Evolutionary conservation across 1,140 invertebrate species (phyloP).

Genomic region (Brachionus rotundiformis): DNA sequence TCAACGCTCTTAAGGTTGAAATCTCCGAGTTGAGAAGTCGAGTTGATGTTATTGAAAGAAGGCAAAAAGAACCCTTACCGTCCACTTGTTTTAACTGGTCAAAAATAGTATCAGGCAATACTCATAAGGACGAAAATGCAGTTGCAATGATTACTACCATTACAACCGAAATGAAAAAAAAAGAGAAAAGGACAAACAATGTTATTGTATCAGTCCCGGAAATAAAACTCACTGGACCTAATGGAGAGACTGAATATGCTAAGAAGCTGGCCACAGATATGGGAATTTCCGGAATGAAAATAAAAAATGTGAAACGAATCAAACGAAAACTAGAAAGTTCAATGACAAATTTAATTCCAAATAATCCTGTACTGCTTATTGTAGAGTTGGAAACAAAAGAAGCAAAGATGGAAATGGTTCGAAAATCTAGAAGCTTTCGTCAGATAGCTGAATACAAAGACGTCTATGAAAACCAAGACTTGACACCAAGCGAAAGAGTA

Average conservation of each 20-base stretch:
- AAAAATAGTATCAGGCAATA: too few relatives aligned
- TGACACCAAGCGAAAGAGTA: too few relatives aligned
- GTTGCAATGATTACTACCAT: neutral
- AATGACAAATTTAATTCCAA: neutral
- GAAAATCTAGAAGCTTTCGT: too few relatives aligned
- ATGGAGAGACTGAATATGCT: neutral
- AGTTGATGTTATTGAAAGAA: too few relatives aligned
- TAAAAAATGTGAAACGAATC: neutral
- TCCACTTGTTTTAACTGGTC: too few relatives aligned
- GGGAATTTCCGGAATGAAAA: neutral
- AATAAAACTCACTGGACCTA: neutral
- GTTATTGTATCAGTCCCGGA: neutral
- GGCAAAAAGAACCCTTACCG: too few relatives aligned
- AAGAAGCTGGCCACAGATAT: neutral
- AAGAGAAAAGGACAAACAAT: neutral
- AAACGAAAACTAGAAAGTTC: neutral
- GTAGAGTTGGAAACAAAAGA: neutral
- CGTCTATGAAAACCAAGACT: too few relatives aligned
- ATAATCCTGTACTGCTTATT: neutral
- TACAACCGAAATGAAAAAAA: neutral
- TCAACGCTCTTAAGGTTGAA: too few relatives aligned
- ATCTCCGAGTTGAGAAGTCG: too few relatives aligned
- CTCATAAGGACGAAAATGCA: slow-evolving; percentile 69
- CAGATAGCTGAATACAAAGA: too few relatives aligned
- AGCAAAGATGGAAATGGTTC: slow-evolving; percentile 49